Evolutionary conservation across 2,797 vertebrate genomes (phyloP), one percentile per base, ranked within the genome.

Genomic region (Synanceia verrucosa): DNA sequence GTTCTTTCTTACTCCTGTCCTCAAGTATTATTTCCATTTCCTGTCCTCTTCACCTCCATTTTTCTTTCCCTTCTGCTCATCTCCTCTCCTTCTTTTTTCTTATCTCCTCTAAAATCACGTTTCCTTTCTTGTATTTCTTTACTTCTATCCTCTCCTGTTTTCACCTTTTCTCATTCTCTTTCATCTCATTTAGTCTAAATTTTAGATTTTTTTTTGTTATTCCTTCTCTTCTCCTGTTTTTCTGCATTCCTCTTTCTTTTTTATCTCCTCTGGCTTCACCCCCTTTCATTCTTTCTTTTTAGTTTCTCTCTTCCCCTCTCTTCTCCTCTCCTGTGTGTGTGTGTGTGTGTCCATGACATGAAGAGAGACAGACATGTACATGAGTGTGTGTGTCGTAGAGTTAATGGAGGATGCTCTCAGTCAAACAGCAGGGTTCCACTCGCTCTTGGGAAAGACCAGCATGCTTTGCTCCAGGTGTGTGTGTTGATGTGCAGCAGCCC

Each of bases 331-430:
- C 31, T 53, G 29, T 76, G 34, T 55, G 9, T 29, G 26, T 47
- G 23, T 61, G 61, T 33, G 39, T 60, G 47, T 56, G 50, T 66
- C 44, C 78, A 13, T 43, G 58, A 79, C 78, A 56, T 36, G 56
- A 46, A 67, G 51, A 68, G 19, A 66, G 51, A 52, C 9, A 78
- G 47, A 70, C 69, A 37, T 59, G 51, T 61, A 21, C 52, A 26
- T 34, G 61, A 41, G 33, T 61, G 53, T 56, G 77, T 73, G 86
- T 82, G 79, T 62, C 65, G 76, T 77, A 65, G 61, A 82, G 83
- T 78, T 87, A 89, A 90, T 90, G 84, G 75, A 81, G 82, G 86
- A 88, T 85, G 75, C 55, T 86, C 85, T 83, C 84, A 73, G 75
- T 60, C 4, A 21, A 83, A 56, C 89, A 79, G 83, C 19, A 5